phyloP scores from a whole-genome alignment of 1,140 invertebrate species.

The Drosophila willistoni region DNA sequence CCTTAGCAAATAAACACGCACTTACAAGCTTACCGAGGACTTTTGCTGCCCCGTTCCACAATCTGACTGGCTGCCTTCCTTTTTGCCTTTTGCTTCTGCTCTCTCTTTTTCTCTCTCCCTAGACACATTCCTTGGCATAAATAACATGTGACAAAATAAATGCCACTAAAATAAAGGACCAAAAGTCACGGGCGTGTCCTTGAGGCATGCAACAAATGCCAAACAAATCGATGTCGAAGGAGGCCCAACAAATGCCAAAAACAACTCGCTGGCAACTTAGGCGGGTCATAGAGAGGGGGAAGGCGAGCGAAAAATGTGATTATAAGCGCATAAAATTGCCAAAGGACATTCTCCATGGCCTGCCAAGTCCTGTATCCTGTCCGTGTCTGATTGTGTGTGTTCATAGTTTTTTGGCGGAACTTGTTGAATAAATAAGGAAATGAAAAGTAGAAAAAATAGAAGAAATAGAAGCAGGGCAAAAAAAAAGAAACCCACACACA shows the following conservation, averaged over 20 bases:
- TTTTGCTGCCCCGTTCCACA: constrained; percentile 25
- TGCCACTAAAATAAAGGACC: constrained; percentile 65
- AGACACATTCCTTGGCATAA: constrained; percentile 50
- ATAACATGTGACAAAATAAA: constrained; percentile 76
- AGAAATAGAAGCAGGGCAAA: constrained; percentile 1
- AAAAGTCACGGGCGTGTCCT: constrained; percentile 64
- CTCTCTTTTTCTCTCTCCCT: background rate
- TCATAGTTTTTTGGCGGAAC: constrained; percentile 51
- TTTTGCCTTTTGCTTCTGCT: background rate
- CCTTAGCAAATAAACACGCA: constrained; percentile 72
- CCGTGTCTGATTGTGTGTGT: constrained; percentile 27
- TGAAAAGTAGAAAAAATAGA: constrained; percentile 58
- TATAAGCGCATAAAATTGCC: constrained; percentile 70
- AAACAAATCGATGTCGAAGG: constrained; percentile 69
- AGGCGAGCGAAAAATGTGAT: constrained; percentile 55
- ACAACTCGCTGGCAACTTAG: background rate
- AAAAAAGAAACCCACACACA: background rate
- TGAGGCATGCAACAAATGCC: constrained; percentile 72
- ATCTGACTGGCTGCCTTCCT: background rate
- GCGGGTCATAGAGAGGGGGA: background rate
- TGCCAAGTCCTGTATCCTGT: constrained; percentile 42
- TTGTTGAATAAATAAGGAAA: constrained; percentile 81
- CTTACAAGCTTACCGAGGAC: constrained; percentile 63
- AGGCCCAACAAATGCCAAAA: constrained; percentile 36
- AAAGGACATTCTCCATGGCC: constrained; percentile 41